Percentiles rank a stretch among this genome's conserved stretches.
Conservation (phyloP, 2,113 vertebrate genomes). For the Tetrao urogallus region DNA sequence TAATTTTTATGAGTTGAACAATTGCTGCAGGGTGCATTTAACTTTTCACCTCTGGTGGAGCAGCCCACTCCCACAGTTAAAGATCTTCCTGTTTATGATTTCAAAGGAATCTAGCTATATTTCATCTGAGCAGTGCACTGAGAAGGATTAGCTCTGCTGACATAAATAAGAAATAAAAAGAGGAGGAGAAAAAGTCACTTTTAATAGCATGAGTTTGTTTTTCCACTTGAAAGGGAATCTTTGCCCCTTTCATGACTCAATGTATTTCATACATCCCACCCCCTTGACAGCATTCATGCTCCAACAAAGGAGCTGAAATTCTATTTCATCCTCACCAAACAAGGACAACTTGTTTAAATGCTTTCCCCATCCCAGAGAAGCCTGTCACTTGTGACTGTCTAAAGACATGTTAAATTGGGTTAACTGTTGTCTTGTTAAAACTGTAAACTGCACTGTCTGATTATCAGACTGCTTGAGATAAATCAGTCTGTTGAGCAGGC, state of each 20-base stretch:
- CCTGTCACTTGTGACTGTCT: slow-evolving; percentile 19
- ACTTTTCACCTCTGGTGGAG: slow-evolving; percentile 51
- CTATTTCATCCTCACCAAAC: slow-evolving; percentile 58
- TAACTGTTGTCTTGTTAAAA: slow-evolving; percentile 16
- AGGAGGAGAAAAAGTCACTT: fast-evolving
- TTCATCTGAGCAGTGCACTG: neutral
- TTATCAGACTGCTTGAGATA: slow-evolving; percentile 38
- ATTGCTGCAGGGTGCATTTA: slow-evolving; percentile 52
- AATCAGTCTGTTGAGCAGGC: slow-evolving; percentile 19
- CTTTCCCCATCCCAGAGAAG: neutral
- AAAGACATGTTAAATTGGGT: slow-evolving; percentile 25
- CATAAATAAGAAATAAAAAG: neutral
- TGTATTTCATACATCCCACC: slow-evolving; percentile 43
- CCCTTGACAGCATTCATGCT: slow-evolving; percentile 16
- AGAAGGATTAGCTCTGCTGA: neutral
- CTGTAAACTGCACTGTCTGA: slow-evolving; percentile 30
- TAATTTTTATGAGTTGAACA: slow-evolving; percentile 66
- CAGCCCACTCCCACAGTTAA: slow-evolving; percentile 29
- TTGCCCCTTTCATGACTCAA: slow-evolving; percentile 57
- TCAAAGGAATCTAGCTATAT: slow-evolving; percentile 34
- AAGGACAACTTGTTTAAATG: slow-evolving; percentile 61
- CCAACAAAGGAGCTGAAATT: slow-evolving; percentile 64
- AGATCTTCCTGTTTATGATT: slow-evolving; percentile 52
- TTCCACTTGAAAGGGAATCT: slow-evolving; percentile 70
- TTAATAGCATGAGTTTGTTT: slow-evolving; percentile 14